phyloP scores from a whole-genome alignment of 2,797 vertebrate species.

The Menidia menidia region DNA sequence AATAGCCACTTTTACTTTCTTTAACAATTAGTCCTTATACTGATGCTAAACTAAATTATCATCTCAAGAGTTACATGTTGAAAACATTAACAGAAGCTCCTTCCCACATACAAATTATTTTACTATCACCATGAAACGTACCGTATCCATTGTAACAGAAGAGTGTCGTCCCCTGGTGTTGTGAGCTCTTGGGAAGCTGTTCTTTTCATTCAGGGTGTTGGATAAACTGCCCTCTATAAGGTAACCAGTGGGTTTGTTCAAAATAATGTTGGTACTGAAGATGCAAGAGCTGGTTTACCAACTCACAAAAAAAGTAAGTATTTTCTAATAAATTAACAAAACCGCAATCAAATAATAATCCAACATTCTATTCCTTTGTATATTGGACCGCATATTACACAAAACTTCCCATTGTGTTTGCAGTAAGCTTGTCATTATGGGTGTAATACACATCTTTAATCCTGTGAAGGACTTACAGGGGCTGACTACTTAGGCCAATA shows the following conservation, averaged over 20 bases:
- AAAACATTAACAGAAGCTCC: constrained; percentile 3
- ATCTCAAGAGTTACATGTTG: not conserved
- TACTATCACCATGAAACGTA: constrained; percentile 69
- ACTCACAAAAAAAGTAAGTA: not conserved
- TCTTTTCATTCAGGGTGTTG: constrained; percentile 97
- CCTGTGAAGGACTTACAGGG: not conserved
- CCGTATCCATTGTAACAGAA: constrained; percentile 89
- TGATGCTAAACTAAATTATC: not conserved
- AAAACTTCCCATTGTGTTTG: not conserved
- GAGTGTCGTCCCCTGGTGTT: constrained; percentile 91
- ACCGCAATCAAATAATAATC: not conserved
- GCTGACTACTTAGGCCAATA: not conserved
- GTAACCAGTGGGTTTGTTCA: constrained; percentile 15
- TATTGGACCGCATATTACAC: not conserved
- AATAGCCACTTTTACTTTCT: not conserved
- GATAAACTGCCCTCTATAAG: constrained; percentile 94
- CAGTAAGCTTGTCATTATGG: not conserved
- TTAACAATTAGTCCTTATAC: no score
- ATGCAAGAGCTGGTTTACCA: not conserved
- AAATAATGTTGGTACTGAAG: constrained; percentile 3
- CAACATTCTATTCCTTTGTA: not conserved
- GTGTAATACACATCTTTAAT: constrained; percentile 1
- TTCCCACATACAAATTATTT: not conserved
- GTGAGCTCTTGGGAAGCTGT: constrained; percentile 92
- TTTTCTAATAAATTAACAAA: not conserved